These are phyloP conservation scores for Alcis repandata DNA, from an alignment of 2,888 invertebrate species.

Conservation along the genomic window DNA sequence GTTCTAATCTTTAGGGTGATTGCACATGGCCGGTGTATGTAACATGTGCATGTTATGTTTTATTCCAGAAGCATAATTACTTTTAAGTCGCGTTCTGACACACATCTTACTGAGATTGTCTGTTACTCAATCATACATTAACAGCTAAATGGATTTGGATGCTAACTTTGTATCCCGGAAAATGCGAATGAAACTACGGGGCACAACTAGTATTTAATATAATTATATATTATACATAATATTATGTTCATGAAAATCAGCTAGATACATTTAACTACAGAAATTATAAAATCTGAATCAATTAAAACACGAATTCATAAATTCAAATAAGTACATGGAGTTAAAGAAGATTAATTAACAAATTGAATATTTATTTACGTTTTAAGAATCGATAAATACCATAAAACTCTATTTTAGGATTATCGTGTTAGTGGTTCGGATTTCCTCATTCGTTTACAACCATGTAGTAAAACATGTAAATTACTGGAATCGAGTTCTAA, in stretches of 20 bases:
- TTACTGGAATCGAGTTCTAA: conserved; percentile 12
- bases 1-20: too few species aligned
- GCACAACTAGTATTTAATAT: too few species aligned
- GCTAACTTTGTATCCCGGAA: too few species aligned
- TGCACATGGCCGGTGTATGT: too few species aligned
- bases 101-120: not conserved
- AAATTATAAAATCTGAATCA: not conserved
- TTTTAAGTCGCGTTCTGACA: too few species aligned
- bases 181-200: too few species aligned
- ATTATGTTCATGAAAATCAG: too few species aligned
- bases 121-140: too few species aligned
- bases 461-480: conserved; percentile 35
- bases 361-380: conserved; percentile 41
- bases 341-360: conserved; percentile 22
- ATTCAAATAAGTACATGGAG: not conserved
- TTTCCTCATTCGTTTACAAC: conserved; percentile 40
- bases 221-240: too few species aligned
- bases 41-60: too few species aligned
- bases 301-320: not conserved
- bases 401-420: conserved; percentile 43
- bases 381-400: conserved; percentile 40
- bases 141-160: too few species aligned
- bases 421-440: conserved; percentile 38
- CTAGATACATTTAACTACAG: not conserved
- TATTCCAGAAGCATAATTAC: too few species aligned